Evolutionary conservation across 2,888 invertebrate genomes (phyloP).

Genomic region (Sarcophaga variegata): DNA sequence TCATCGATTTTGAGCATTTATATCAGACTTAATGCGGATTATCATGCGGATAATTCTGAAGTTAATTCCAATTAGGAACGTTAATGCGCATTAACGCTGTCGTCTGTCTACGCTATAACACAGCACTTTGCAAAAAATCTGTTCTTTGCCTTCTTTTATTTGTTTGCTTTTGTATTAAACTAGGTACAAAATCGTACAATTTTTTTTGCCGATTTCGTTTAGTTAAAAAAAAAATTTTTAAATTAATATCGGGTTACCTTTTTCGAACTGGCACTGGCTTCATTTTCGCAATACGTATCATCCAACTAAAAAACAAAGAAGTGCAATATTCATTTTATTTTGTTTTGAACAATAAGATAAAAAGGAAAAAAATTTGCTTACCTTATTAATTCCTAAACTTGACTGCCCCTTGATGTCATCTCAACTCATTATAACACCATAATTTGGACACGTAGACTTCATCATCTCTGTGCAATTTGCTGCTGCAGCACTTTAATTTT

Average conservation of each 20-base stretch:
- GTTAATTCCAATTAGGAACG: too few relatives aligned
- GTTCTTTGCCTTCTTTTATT: constrained; percentile 7
- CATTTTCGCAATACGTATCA: too few relatives aligned
- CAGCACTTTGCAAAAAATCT: constrained; percentile 29
- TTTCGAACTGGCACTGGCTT: too few relatives aligned
- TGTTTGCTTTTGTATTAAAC: constrained; percentile 5
- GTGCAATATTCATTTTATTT: too few relatives aligned
- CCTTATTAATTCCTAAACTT: neutral
- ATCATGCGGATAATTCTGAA: too few relatives aligned
- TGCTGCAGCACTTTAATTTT: neutral
- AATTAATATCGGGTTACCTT: neutral
- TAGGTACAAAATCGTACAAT: constrained; percentile 19
- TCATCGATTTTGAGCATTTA: too few relatives aligned
- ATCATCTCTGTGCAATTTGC: neutral
- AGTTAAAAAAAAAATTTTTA: too few relatives aligned
- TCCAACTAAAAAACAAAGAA: too few relatives aligned
- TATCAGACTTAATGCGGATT: too few relatives aligned
- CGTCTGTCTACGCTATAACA: neutral
- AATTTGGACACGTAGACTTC: neutral
- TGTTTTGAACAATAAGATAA: too few relatives aligned
- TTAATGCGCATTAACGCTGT: too few relatives aligned
- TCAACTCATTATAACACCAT: neutral
- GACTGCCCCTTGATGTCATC: neutral
- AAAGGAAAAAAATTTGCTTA: neutral
- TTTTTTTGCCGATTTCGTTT: constrained; percentile 20